A percentile compares a stretch with the other conserved stretches of the same genome.
Conservation (phyloP, 2,113 vertebrate species). For the Equus przewalskii region DNA sequence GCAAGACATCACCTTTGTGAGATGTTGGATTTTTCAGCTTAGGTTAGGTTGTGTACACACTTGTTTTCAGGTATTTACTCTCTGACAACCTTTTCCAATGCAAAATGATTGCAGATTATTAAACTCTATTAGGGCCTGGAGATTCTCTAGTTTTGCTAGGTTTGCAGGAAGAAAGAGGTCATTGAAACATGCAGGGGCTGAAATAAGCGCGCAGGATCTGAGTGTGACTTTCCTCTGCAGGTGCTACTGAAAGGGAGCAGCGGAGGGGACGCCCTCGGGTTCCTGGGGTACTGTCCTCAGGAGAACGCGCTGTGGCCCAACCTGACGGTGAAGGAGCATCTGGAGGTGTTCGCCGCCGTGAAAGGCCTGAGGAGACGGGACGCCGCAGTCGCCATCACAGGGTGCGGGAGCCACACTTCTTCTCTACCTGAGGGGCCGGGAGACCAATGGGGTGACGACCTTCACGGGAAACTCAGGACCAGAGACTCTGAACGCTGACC, state of each 20-base stretch:
- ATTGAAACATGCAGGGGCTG: too few relatives aligned
- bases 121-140: background rate
- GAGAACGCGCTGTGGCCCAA: constrained; percentile 92
- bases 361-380: constrained; percentile 90
- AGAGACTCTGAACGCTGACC: background rate
- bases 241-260: constrained; percentile 76
- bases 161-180: background rate
- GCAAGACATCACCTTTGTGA: background rate
- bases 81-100: background rate
- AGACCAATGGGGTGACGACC: rapidly evolving
- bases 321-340: constrained; percentile 92
- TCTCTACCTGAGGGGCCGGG: background rate
- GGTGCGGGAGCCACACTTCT: constrained; percentile 82
- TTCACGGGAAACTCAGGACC: rapidly evolving
- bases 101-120: background rate
- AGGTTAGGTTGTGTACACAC: background rate
- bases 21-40: background rate
- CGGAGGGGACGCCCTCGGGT: background rate
- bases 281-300: constrained; percentile 94
- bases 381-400: constrained; percentile 82
- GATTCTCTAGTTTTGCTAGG: background rate
- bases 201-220: background rate
- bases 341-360: constrained; percentile 91
- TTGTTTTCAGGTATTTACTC: background rate
- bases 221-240: background rate